phyloP scores from a whole-genome alignment of 2,888 invertebrate genomes.

The Papilio protenor region DNA sequence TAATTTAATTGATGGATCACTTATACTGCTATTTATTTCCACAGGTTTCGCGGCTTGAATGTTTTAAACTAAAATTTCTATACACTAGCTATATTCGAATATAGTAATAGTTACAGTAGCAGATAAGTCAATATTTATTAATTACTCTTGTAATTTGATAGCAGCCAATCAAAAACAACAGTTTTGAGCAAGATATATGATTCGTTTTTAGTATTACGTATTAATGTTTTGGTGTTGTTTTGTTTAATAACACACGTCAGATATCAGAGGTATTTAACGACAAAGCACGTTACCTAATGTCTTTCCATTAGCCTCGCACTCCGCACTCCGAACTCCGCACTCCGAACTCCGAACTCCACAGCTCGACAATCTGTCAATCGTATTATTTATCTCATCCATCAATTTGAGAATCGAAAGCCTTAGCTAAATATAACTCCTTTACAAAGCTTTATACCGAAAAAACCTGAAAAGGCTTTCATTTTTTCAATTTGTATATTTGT shows the following conservation, averaged over 20 bases:
- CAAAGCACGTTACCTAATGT: neutral
- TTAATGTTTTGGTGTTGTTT: neutral
- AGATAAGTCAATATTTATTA: no score
- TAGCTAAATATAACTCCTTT: neutral
- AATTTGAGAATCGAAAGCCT: conserved; percentile 7
- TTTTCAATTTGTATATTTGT: neutral
- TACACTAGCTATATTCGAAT: neutral
- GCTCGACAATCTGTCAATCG: neutral
- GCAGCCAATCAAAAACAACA: no score
- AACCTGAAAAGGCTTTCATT: neutral
- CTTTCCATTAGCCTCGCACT: neutral
- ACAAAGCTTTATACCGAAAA: neutral
- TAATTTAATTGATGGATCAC: conserved; percentile 4
- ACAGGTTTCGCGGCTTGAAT: neutral
- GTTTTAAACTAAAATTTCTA: neutral
- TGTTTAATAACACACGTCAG: neutral
- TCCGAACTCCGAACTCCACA: neutral
- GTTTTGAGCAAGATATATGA: neutral
- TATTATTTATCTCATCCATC: conserved; percentile 8
- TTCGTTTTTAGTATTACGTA: neutral
- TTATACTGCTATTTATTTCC: neutral
- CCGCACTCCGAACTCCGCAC: neutral
- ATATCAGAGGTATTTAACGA: neutral
- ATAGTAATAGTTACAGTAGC: neutral
- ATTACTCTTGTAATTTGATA: no score